These are phyloP conservation scores for Ferdinandea cuprea DNA, from an alignment of 2,888 invertebrate species.

Conservation along the genomic window DNA sequence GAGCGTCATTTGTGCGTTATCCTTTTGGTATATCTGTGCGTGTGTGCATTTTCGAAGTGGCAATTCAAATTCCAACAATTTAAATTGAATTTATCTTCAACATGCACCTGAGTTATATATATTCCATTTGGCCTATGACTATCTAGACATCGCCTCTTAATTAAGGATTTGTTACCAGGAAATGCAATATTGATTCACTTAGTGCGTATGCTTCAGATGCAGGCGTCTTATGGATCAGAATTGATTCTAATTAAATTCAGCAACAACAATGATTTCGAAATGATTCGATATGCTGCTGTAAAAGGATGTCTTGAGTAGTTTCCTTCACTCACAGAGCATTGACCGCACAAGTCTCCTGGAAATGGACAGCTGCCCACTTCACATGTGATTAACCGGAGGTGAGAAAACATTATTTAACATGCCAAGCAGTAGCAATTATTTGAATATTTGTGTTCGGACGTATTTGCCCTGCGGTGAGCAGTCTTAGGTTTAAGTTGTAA, in stretches of 20 bases:
- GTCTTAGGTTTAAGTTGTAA: no score
- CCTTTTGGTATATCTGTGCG: not conserved
- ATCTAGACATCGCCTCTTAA: conserved; percentile 19
- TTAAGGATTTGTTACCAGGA: conserved; percentile 27
- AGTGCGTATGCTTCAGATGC: not conserved
- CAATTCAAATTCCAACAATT: conserved; percentile 48
- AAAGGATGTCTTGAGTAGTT: not conserved
- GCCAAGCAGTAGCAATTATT: not conserved
- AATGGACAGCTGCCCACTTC: not conserved
- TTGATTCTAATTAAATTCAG: conserved; percentile 40
- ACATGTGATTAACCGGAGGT: not conserved
- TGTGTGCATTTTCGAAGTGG: conserved; percentile 14
- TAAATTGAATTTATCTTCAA: conserved; percentile 52
- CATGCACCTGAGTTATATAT: no score
- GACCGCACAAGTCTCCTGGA: not conserved
- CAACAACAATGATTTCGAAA: conserved; percentile 13
- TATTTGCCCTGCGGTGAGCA: no score
- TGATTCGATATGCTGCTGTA: conserved; percentile 10
- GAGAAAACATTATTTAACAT: not conserved
- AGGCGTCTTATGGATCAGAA: not conserved
- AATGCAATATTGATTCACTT: not conserved
- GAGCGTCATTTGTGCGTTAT: conserved; percentile 1
- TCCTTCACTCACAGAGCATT: no score
- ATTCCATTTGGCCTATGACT: no score
- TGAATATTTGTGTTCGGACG: no score